These are phyloP conservation scores for Zaprionus davidi DNA, from an alignment of 1,140 invertebrate species.

Conservation along the genomic window DNA sequence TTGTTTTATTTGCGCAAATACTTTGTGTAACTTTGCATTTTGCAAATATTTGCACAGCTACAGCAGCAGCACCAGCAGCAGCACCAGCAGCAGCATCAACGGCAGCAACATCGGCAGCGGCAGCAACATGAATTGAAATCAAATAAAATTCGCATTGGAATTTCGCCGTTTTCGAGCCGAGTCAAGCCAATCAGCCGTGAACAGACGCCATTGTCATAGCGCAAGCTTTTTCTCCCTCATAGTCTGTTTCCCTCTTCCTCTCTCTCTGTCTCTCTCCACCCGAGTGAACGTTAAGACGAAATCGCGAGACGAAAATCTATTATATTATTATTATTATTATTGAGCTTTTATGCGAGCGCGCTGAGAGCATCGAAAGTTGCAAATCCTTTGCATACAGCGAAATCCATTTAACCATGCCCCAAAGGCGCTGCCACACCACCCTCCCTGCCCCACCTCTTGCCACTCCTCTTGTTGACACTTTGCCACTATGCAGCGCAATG, in stretches of 20 bases:
- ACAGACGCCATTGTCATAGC: conserved; percentile 5
- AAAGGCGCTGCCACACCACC: neutral
- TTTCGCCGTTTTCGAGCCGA: conserved; percentile 12
- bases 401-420: conserved; percentile 52
- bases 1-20: conserved; percentile 38
- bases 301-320: conserved; percentile 54
- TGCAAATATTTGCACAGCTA: conserved; percentile 35
- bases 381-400: conserved; percentile 53
- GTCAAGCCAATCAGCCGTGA: conserved; percentile 34
- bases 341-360: conserved; percentile 58
- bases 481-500: conserved; percentile 4
- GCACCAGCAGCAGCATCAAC: neutral
- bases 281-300: conserved; percentile 57
- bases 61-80: neutral
- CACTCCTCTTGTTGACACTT: neutral
- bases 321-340: conserved; percentile 60
- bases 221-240: neutral
- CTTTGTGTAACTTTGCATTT: conserved; percentile 40
- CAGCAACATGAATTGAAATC: conserved; percentile 13
- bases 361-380: conserved; percentile 45
- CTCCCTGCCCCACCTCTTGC: neutral
- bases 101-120: neutral
- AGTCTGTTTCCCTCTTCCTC: neutral
- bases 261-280: neutral
- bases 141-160: conserved; percentile 35